Evolutionary conservation across 1,140 invertebrate genomes (phyloP), one percentile per base, ranked within the genome.

Genomic region (Bombus superbus): DNA sequence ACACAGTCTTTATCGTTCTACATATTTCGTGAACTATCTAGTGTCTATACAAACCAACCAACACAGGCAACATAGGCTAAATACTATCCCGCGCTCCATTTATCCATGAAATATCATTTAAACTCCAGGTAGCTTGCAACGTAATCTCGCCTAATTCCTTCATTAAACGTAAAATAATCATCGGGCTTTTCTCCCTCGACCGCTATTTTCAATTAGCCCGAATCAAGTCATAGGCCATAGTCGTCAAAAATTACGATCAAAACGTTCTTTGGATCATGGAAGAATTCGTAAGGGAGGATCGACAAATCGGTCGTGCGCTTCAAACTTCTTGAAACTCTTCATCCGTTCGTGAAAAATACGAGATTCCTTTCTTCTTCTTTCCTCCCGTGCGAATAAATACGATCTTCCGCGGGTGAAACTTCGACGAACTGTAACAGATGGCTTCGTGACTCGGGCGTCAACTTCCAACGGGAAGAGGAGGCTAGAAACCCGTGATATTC

Each of bases 371-470:
- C 25, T 32, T 15, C 28, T 25, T 15, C 18, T 73, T 44, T 81
- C 69, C 18, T 53, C 32, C 42, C 40, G 62, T 15, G 78, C 44
- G 79, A 87, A 90, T 90, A 90, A 90, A 90, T 90, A 90, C 79
- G 76, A 82, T 28, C 81, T 75, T 62, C 35, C 40, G 53, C 38
- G 44, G 66, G 32, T 59, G 57, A 85, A 90, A 89, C 69, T 90
- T 80, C 69, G 74, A 42, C 85, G 75, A 90, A 90, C 78, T 85
- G 86, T 90, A 90, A 90, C 86, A 90, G 88, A 90, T 90, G 89
- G 89, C 71, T 90, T n/a, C 89, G 86, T 90, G 88, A 90, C 88
- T 90, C 66, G 79, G 69, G 79, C 86, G 82, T 90, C 89, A 90
- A 90, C 79, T 90, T 90, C 62, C 66, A 28, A n/a, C 11, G 68